These are phyloP conservation scores for Epinephelus coioides DNA, from an alignment of 2,797 vertebrate species.

Conservation along the genomic window DNA sequence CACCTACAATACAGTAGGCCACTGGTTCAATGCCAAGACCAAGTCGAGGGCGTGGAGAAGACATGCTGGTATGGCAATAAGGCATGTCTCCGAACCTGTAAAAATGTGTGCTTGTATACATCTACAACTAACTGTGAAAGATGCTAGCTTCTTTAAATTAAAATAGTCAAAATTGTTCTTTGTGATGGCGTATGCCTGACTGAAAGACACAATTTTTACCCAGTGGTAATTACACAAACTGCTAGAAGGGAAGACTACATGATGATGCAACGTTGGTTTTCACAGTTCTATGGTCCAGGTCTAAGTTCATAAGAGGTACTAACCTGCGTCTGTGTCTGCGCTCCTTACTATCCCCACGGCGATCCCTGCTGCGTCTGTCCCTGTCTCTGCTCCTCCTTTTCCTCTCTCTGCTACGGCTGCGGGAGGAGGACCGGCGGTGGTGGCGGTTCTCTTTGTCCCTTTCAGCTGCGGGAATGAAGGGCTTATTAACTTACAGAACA, in stretches of 20 bases:
- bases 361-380: conserved; percentile 91
- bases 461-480: conserved; percentile 80
- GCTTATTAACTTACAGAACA: conserved; percentile 3
- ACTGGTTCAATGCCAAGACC: conserved; percentile 14
- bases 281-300: not conserved
- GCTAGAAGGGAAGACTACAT: not conserved
- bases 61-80: conserved; percentile 7
- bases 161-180: not conserved
- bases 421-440: conserved; percentile 91
- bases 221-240: not conserved
- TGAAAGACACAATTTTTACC: not conserved
- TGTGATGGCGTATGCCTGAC: not conserved
- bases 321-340: conserved; percentile 89
- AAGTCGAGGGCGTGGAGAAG: not conserved
- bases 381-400: conserved; percentile 93
- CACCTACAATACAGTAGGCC: conserved; percentile 12
- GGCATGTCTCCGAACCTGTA: not conserved
- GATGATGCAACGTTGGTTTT: not conserved
- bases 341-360: conserved; percentile 92
- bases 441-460: conserved; percentile 96
- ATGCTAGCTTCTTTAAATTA: not conserved
- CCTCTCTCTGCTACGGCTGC: conserved; percentile 91
- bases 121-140: not conserved
- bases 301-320: conserved; percentile 7
- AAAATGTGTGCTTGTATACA: not conserved